Conservation (phyloP, 2,888 invertebrate species). For the Callinectes sapidus region DNA sequence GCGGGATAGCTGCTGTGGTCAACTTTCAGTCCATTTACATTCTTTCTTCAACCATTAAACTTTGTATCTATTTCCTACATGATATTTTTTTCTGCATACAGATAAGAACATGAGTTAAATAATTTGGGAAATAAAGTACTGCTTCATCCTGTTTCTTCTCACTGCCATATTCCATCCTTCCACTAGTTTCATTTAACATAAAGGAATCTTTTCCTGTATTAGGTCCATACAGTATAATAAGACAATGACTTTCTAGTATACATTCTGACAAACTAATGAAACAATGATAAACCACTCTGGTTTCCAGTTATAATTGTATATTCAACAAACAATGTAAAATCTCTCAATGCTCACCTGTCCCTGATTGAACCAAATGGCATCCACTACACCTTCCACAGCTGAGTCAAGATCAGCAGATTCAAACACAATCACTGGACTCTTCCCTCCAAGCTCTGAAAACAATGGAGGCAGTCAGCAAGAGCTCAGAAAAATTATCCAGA, state of each 20-base stretch:
- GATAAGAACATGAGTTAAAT: too few species aligned
- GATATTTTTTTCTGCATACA: background rate
- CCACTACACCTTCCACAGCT: conserved; percentile 78
- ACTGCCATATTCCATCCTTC: too few species aligned
- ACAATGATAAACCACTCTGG: too few species aligned
- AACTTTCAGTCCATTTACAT: background rate
- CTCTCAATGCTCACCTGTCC: conserved; percentile 77
- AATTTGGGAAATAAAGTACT: too few species aligned
- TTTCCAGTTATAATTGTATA: background rate
- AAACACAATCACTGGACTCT: conserved; percentile 78
- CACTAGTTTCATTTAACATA: background rate
- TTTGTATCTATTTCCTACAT: background rate
- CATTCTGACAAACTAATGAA: background rate
- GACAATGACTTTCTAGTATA: background rate
- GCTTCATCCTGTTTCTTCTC: too few species aligned
- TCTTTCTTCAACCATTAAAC: background rate
- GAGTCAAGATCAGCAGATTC: conserved; percentile 80
- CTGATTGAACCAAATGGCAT: conserved; percentile 79
- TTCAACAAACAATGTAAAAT: background rate
- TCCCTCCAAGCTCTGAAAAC: conserved; percentile 76
- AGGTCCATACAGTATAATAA: background rate
- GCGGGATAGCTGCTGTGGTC: conserved; percentile 37
- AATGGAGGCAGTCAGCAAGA: background rate
- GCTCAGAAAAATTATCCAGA: background rate
- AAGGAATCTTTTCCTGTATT: background rate